Evolutionary conservation across 2,888 invertebrate genomes (phyloP).

Genomic region (Leucophora obtusa): DNA sequence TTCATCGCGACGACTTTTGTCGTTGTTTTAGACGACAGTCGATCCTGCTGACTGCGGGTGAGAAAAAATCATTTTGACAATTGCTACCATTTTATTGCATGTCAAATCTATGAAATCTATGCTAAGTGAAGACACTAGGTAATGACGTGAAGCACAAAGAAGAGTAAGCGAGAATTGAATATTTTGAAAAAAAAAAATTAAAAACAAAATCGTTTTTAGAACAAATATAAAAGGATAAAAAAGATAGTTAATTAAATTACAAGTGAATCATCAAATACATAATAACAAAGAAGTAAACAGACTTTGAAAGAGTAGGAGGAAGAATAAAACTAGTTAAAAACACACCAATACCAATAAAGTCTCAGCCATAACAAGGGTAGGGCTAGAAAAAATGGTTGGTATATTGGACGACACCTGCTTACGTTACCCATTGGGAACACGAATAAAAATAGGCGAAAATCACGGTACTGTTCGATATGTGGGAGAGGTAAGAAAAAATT

Average conservation of each 20-base stretch:
- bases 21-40: too few relatives aligned
- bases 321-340: slow-evolving; percentile 1
- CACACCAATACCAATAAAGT: slow-evolving; percentile 19
- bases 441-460: slow-evolving; percentile 75
- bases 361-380: slow-evolving; percentile 27
- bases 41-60: too few relatives aligned
- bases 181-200: background rate
- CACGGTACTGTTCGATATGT: slow-evolving; percentile 86
- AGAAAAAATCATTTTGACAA: too few relatives aligned
- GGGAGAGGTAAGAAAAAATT: slow-evolving; percentile 81
- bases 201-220: slow-evolving; percentile 20
- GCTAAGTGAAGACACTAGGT: too few relatives aligned
- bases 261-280: slow-evolving; percentile 33
- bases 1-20: too few relatives aligned
- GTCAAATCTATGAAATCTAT: too few relatives aligned
- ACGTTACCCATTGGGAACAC: slow-evolving; percentile 75
- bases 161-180: too few relatives aligned
- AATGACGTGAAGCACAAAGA: too few relatives aligned
- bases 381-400: slow-evolving; percentile 74
- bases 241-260: slow-evolving; percentile 39
- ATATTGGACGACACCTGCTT: slow-evolving; percentile 76
- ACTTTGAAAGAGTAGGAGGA: background rate
- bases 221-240: slow-evolving; percentile 11
- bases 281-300: too few relatives aligned
- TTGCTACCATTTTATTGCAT: too few relatives aligned